These are phyloP conservation scores for Macquaria ambigua DNA, from an alignment of 2,113 vertebrate genomes.

Conservation along the genomic window DNA sequence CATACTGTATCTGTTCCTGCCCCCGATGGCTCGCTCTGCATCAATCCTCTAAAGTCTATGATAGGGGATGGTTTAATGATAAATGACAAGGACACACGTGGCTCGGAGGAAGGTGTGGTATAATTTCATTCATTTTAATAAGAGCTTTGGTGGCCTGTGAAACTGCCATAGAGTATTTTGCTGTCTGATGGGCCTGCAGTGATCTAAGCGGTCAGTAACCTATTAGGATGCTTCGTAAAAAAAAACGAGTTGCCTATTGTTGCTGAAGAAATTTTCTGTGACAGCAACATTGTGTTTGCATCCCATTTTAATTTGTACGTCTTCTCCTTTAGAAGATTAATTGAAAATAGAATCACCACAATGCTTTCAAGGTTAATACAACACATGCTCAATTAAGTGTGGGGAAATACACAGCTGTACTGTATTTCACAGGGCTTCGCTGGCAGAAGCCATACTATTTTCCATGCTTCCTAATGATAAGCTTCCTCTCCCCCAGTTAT, in stretches of 20 bases:
- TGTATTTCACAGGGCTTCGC: constrained; percentile 48
- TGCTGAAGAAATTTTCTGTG: constrained; percentile 43
- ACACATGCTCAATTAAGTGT: constrained; percentile 74
- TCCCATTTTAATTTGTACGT: constrained; percentile 60
- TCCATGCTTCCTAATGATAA: constrained; percentile 61
- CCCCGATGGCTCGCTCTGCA: neutral
- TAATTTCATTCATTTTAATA: constrained; percentile 59
- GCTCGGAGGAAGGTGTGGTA: constrained; percentile 55
- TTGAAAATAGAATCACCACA: constrained; percentile 71
- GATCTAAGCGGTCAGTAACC: constrained; percentile 55
- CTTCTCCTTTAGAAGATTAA: constrained; percentile 70
- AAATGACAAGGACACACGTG: constrained; percentile 60
- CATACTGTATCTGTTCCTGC: neutral
- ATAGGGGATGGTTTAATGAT: constrained; percentile 49
- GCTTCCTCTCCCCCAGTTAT: constrained; percentile 60
- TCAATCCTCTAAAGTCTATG: neutral
- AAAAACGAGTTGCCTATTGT: constrained; percentile 43
- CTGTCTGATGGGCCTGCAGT: constrained; percentile 32
- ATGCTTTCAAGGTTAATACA: constrained; percentile 76
- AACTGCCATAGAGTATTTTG: constrained; percentile 28
- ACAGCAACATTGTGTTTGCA: constrained; percentile 59
- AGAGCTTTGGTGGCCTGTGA: constrained; percentile 37
- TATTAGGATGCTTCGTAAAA: constrained; percentile 33
- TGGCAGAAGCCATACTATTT: constrained; percentile 57
- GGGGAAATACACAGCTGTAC: constrained; percentile 41